Conservation (phyloP, 2,888 invertebrate genomes). For the Orthosia cruda region DNA sequence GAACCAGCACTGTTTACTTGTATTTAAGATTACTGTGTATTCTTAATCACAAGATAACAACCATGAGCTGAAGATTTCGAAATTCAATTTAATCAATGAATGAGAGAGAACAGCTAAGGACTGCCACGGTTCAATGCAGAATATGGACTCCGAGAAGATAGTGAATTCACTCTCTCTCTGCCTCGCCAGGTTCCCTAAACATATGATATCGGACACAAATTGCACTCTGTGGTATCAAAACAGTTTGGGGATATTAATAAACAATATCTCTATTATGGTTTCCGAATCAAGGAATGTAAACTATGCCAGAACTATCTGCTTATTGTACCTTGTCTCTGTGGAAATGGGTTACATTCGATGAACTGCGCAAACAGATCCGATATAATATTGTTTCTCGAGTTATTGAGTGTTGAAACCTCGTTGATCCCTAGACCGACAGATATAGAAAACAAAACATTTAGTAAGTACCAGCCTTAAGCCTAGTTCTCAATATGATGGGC, state of each 20-base stretch:
- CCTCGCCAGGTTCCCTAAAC: not conserved
- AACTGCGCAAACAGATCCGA: constrained; percentile 42
- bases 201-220: constrained; percentile 17
- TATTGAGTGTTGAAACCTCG: constrained; percentile 54
- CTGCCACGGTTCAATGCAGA: no score
- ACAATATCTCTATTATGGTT: constrained; percentile 50
- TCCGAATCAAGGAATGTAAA: constrained; percentile 48
- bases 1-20: not conserved
- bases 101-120: not conserved
- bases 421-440: constrained; percentile 29
- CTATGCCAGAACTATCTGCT: constrained; percentile 51
- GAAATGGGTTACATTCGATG: constrained; percentile 60
- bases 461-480: constrained; percentile 4
- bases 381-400: constrained; percentile 38
- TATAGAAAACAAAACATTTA: constrained; percentile 37
- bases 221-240: constrained; percentile 26
- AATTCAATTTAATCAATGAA: not conserved
- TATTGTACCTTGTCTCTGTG: constrained; percentile 56
- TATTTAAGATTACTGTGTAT: no score
- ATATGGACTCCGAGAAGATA: not conserved
- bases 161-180: not conserved
- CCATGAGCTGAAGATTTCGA: not conserved
- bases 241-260: constrained; percentile 31
- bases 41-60: not conserved
- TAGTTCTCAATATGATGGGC: not conserved